Conservation (phyloP, 2,888 invertebrate genomes). For the Trichacis sp. region DNA sequence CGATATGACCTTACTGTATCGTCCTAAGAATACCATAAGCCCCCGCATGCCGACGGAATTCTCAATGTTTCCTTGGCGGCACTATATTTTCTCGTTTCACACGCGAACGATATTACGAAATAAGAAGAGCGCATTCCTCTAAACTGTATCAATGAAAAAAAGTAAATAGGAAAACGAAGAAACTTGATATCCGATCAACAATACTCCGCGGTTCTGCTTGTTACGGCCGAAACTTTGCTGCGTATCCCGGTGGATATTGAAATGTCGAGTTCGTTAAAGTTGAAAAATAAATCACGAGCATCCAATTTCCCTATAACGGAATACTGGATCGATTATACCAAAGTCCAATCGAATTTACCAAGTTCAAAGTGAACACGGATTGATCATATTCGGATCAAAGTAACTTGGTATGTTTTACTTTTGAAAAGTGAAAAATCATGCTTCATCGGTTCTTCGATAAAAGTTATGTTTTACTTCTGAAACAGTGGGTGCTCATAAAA, state of each 20-base stretch:
- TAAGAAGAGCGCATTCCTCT: conserved; percentile 17
- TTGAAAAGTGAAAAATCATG: no score
- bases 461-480: not conserved
- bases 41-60: conserved; percentile 48
- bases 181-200: conserved; percentile 10
- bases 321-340: not conserved
- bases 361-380: no score
- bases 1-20: conserved; percentile 44
- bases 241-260: not conserved
- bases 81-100: conserved; percentile 49
- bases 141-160: conserved; percentile 24
- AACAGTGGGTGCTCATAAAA: not conserved
- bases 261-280: conserved; percentile 3
- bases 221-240: not conserved
- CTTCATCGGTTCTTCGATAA: no score
- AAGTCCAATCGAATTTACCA: no score
- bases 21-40: conserved; percentile 44
- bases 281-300: not conserved
- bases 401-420: no score
- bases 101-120: conserved; percentile 22
- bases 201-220: conserved; percentile 7
- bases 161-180: not conserved
- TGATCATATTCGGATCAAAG: no score
- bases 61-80: conserved; percentile 44
- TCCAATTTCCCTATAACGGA: not conserved